Base-by-base conservation (phyloP, 2,113 vertebrate genomes). In the Benitochromis conjunctus region DNA sequence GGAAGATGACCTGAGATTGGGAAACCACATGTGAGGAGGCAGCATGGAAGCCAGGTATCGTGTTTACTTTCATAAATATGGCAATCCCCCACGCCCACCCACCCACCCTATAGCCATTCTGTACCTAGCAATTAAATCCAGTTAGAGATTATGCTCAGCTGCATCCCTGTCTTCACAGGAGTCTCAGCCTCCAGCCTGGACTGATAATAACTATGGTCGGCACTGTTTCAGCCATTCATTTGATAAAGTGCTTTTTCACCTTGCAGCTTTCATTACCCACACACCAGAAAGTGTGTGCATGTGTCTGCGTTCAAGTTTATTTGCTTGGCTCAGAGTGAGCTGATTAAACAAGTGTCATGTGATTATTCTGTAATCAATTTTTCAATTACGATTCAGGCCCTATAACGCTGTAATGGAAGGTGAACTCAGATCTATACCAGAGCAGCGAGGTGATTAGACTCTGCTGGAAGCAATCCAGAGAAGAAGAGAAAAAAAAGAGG, bases 31-130 rank as follows among this genome's bases (percentile, higher is more conserved):
- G 94, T 95, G 95, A 96, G 69, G 88, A 96, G 89, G 94, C 94
- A 91, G 86, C 89, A 87, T 92, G 86, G 93, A 91, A 86, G 88
- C 57, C 24, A 80, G 74, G 90, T 94, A 92, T 95, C 94, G 86
- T 96, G 94, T 96, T 96, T 95, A 96, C 94, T 95, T 96, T 96
- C 93, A 96, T 92, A 94, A 96, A 96, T 90, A 91, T 96, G 96
- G 95, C 95, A 95, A 95, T 90, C 96, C 95, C 90, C 95, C 87
- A 86, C 71, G 4, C 92, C 71, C 93, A 88, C 31, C 31, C 58
- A 4, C 94, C 94, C 93, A 94, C 94, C 88, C 92, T 91, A 76
- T 91, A 91, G 89, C 56, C 81, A 16, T 62, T 64, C 86, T 81
- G 83, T 91, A 95, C 92, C 93, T 90, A 85, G 94, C 94, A 93